Evolutionary conservation across 2,797 vertebrate genomes (phyloP), one percentile per base, ranked within the genome.

Genomic region (Dipus sagitta): DNA sequence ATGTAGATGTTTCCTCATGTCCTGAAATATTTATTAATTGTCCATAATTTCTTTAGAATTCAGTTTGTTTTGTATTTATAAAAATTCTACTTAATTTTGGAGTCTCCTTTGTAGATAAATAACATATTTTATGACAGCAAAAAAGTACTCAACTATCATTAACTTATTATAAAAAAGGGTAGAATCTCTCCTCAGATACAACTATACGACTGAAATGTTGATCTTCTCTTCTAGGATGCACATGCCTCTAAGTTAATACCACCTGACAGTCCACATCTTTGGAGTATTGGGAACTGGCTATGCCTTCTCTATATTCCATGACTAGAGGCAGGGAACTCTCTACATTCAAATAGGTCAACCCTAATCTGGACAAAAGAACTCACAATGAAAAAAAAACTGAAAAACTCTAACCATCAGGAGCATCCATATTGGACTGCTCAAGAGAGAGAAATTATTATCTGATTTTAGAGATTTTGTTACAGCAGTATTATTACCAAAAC

Each of bases 11-110:
- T 74, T 86, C 58, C 78, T 30, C 30, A 65, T 20, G 12, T n/a
- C 47, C 92, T 78, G 15, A 83, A 93, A 89, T 47, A 91, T 72
- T 54, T 86, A 34, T 76, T 82, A n/a, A 34, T n/a, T 58, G 71
- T 54, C 12, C 10, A 32, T 54, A 34, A 21, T 2, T 88, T 34
- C 15, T 52, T 32, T 78, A 68, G 18, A 28, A 42, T 81, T 52
- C 62, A 82, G 67, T 91, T 47, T 78, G 32, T 3, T 67, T 34
- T 90, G 42, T 90, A 42, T 86, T 93, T 4, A 17, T 70, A 67
- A 86, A 62, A 38, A 32, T 21, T 32, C 38, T 9, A 34, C 30
- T 58, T 58, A 28, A 14, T 94, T 92, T 84, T 77, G 23, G 77
- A 88, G 95, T 34, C 13, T 52, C 84, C 3, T 67, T 28, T 72